Conservation (phyloP, 1,140 invertebrate genomes). For the Lordiphosa clarofinis region DNA sequence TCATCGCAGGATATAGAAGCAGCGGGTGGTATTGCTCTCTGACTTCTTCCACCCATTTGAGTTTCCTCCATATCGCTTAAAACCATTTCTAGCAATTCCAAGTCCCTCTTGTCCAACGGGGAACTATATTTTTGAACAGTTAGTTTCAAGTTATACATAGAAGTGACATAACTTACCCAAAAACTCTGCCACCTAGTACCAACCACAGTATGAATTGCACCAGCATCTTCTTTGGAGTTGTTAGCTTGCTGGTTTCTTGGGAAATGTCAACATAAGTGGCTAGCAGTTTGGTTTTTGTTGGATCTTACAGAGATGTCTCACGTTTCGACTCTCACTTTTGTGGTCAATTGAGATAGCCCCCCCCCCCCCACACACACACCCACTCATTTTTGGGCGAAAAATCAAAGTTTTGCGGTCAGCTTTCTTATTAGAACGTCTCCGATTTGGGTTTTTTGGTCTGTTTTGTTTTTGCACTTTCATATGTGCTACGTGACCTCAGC, state of each 20-base stretch:
- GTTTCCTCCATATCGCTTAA: conserved; percentile 34
- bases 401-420: conserved; percentile 43
- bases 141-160: not conserved
- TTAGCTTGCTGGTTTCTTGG: conserved; percentile 60
- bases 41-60: conserved; percentile 22
- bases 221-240: conserved; percentile 30
- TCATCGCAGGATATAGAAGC: conserved; percentile 48
- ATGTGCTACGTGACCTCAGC: conserved; percentile 53
- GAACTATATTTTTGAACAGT: conserved; percentile 18
- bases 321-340: conserved; percentile 61
- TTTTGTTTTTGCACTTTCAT: conserved; percentile 52
- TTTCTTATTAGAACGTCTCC: conserved; percentile 39
- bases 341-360: conserved; percentile 46
- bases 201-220: conserved; percentile 31
- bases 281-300: conserved; percentile 65
- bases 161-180: conserved; percentile 35
- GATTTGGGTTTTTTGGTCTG: conserved; percentile 43
- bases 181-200: conserved; percentile 23
- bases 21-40: conserved; percentile 31
- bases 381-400: conserved; percentile 2
- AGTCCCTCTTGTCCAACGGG: conserved; percentile 34
- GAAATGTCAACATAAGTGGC: conserved; percentile 53
- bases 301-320: conserved; percentile 31
- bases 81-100: conserved; percentile 62
- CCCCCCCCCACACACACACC: not conserved